Percentiles rank a stretch among this genome's conserved stretches.
phyloP scores from a whole-genome alignment of 1,140 invertebrate genomes.

The Babylonia areolata region DNA sequence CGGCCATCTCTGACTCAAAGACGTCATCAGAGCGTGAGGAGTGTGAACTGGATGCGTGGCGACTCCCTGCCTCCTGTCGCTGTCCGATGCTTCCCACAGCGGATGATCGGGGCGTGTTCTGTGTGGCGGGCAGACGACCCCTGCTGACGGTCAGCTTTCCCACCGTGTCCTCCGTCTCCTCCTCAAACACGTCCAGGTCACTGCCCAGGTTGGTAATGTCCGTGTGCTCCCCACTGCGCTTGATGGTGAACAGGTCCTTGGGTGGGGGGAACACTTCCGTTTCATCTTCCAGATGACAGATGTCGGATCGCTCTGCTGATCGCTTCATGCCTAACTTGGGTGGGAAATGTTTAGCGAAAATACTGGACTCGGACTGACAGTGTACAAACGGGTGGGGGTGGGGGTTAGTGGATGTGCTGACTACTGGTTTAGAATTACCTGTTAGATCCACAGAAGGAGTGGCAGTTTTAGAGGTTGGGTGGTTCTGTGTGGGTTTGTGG shows the following conservation, averaged over 20 bases:
- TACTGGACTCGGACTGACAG: slow-evolving; percentile 35
- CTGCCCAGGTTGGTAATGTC: slow-evolving; percentile 59
- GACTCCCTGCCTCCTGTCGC: slow-evolving; percentile 39
- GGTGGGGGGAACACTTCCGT: slow-evolving; percentile 45
- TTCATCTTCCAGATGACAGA: slow-evolving; percentile 55
- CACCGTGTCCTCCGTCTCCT: slow-evolving; percentile 39
- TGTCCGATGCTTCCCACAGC: slow-evolving; percentile 23
- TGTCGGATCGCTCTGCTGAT: slow-evolving; percentile 32
- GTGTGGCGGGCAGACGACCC: slow-evolving; percentile 19
- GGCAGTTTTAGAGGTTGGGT: background rate
- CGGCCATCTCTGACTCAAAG: slow-evolving; percentile 44
- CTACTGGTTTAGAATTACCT: background rate
- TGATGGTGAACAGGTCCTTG: slow-evolving; percentile 47
- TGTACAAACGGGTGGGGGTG: slow-evolving; percentile 26
- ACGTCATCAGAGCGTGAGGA: slow-evolving; percentile 54
- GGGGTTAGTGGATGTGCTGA: background rate
- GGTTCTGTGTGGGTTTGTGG: background rate
- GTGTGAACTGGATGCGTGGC: slow-evolving; percentile 39
- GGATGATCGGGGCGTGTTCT: slow-evolving; percentile 29
- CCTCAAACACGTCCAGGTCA: slow-evolving; percentile 54
- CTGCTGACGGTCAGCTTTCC: slow-evolving; percentile 32
- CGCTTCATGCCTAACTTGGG: slow-evolving; percentile 35
- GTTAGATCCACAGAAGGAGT: background rate
- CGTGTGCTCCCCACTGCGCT: slow-evolving; percentile 55
- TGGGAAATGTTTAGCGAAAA: slow-evolving; percentile 19